Evolutionary conservation across 1,140 invertebrate species (phyloP).

Genomic region (Neoseiulus cucumeris): DNA sequence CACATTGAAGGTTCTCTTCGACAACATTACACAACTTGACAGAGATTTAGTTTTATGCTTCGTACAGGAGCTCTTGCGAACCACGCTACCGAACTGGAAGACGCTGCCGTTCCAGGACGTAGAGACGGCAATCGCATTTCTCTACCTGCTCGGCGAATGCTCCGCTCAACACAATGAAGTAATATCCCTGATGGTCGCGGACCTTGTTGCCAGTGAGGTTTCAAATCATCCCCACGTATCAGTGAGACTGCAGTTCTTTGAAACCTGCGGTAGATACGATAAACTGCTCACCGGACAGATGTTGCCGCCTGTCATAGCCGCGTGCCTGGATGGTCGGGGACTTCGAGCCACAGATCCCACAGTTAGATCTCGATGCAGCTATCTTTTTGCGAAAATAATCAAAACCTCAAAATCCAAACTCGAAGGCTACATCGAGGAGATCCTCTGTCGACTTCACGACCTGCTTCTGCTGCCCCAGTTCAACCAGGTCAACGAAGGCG

Average conservation of each 20-base stretch:
- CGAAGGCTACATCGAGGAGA: slow-evolving; percentile 32
- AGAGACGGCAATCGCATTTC: slow-evolving; percentile 33
- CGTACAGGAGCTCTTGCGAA: slow-evolving; percentile 29
- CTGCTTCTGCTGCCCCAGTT: slow-evolving; percentile 31
- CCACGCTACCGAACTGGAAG: slow-evolving; percentile 31
- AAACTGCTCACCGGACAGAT: slow-evolving; percentile 33
- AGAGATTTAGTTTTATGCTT: slow-evolving; percentile 30
- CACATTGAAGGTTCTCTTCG: slow-evolving; percentile 35
- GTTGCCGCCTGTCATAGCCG: slow-evolving; percentile 29
- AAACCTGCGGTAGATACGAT: slow-evolving; percentile 36
- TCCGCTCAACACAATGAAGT: slow-evolving; percentile 11
- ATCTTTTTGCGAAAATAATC: slow-evolving; percentile 36
- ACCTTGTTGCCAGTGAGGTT: slow-evolving; percentile 30
- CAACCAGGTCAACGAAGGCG: slow-evolving; percentile 24
- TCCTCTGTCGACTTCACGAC: slow-evolving; percentile 33
- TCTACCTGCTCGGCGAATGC: slow-evolving; percentile 35
- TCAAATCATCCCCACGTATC: slow-evolving; percentile 30
- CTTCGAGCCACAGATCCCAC: slow-evolving; percentile 29
- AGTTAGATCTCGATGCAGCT: slow-evolving; percentile 33
- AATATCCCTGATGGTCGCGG: not conserved
- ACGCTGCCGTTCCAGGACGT: slow-evolving; percentile 30
- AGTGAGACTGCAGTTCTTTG: slow-evolving; percentile 35
- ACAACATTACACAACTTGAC: slow-evolving; percentile 31
- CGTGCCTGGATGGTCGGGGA: slow-evolving; percentile 33
- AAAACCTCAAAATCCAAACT: slow-evolving; percentile 24